Percentiles rank a stretch among this genome's conserved stretches.
Conservation (phyloP, 2,888 invertebrate genomes). For the Imbricaverruca yamaguchii region DNA sequence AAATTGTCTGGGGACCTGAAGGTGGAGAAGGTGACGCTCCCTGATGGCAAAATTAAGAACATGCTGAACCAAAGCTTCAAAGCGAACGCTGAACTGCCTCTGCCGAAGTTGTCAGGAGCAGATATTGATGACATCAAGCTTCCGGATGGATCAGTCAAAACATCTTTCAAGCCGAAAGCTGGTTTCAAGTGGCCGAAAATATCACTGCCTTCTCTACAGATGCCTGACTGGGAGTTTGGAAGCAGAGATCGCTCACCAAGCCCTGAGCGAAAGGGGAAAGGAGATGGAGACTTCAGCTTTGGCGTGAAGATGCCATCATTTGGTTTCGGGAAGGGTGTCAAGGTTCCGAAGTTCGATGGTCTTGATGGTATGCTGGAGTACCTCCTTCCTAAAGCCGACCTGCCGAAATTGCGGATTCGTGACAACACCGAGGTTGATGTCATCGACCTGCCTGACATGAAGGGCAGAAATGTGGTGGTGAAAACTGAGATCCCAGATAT, state of each 20-base stretch:
- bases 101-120: conserved; percentile 3
- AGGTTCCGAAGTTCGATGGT: background rate
- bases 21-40: background rate
- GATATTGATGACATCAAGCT: conserved; percentile 12
- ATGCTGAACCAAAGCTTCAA: conserved; percentile 14
- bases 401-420: background rate
- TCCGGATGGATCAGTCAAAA: background rate
- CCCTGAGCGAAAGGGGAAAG: background rate
- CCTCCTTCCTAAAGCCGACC: background rate
- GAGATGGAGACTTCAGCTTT: background rate
- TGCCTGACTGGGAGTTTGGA: conserved; percentile 6
- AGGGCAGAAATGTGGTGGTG: background rate
- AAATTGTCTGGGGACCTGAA: background rate
- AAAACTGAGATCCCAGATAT: background rate
- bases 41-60: background rate
- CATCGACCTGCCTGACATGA: background rate
- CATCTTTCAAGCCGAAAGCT: background rate
- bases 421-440: background rate
- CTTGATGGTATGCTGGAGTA: background rate
- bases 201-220: background rate
- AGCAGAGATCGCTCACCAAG: background rate
- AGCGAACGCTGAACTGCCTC: background rate
- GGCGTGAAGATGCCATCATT: conserved; percentile 15
- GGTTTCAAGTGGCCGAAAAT: conserved; percentile 6
- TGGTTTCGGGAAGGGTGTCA: background rate